These are phyloP conservation scores for Plodia interpunctella DNA, from an alignment of 1,140 invertebrate species.

Conservation along the genomic window DNA sequence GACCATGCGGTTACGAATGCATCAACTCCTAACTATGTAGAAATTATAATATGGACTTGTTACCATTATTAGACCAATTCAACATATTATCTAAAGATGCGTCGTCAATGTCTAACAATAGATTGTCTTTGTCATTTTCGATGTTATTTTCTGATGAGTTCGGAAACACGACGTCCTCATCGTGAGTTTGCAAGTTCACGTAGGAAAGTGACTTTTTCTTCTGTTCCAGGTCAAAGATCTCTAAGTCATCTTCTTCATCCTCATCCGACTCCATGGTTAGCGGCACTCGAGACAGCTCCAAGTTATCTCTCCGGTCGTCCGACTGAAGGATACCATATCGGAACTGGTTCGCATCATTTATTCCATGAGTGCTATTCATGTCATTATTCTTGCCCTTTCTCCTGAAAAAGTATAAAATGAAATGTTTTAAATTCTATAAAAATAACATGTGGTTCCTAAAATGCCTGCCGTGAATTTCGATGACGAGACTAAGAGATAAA, in stretches of 20 bases:
- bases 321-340: slow-evolving; percentile 66
- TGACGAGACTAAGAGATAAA: too few relatives aligned
- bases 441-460: too few relatives aligned
- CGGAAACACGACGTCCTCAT: slow-evolving; percentile 53
- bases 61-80: slow-evolving; percentile 60
- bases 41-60: slow-evolving; percentile 63
- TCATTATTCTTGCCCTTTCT: slow-evolving; percentile 56
- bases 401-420: slow-evolving; percentile 39
- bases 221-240: slow-evolving; percentile 69
- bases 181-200: slow-evolving; percentile 55
- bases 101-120: slow-evolving; percentile 64
- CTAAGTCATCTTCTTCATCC: slow-evolving; percentile 65
- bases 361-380: slow-evolving; percentile 40
- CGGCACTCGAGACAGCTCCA: slow-evolving; percentile 61
- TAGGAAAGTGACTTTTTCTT: slow-evolving; percentile 66
- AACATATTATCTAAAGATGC: slow-evolving; percentile 51
- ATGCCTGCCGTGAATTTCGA: too few relatives aligned
- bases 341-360: slow-evolving; percentile 59
- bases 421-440: too few relatives aligned
- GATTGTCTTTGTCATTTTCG: slow-evolving; percentile 47
- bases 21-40: neutral
- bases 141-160: slow-evolving; percentile 29
- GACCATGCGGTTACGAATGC: neutral
- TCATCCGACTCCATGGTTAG: slow-evolving; percentile 69
- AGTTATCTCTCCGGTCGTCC: slow-evolving; percentile 54